Percentiles rank a stretch among this genome's conserved stretches.
Conservation (phyloP, 2,888 invertebrate species). For the Pollenia angustigena region DNA sequence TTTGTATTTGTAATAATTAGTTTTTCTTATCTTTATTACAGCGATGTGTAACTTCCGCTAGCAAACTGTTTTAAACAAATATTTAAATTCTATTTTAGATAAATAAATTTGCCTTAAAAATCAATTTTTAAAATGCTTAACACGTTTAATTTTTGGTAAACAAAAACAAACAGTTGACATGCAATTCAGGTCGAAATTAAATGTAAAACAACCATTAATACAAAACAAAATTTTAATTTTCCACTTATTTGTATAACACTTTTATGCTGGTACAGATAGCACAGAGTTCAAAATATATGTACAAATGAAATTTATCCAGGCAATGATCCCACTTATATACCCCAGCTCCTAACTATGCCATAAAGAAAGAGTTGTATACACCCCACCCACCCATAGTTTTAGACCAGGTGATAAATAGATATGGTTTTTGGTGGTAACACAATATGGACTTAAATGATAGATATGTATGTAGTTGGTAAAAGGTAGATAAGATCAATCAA, state of each 20-base stretch:
- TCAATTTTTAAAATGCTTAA: slow-evolving; percentile 55
- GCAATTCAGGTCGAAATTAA: slow-evolving; percentile 61
- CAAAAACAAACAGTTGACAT: slow-evolving; percentile 5
- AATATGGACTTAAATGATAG: slow-evolving; percentile 53
- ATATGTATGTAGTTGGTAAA: neutral
- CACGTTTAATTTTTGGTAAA: slow-evolving; percentile 52
- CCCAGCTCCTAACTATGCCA: slow-evolving; percentile 49
- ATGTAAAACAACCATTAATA: slow-evolving; percentile 33
- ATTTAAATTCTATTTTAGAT: slow-evolving; percentile 58
- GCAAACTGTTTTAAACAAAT: slow-evolving; percentile 60
- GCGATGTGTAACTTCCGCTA: slow-evolving; percentile 64
- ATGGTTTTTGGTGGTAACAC: slow-evolving; percentile 22
- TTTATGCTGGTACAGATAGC: slow-evolving; percentile 77
- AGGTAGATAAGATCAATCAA: slow-evolving; percentile 80
- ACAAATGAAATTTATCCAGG: slow-evolving; percentile 79
- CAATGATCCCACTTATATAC: slow-evolving; percentile 80
- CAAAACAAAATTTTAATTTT: slow-evolving; percentile 35
- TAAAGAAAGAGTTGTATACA: slow-evolving; percentile 18
- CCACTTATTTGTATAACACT: slow-evolving; percentile 71
- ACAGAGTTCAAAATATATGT: slow-evolving; percentile 74
- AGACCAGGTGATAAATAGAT: slow-evolving; percentile 57
- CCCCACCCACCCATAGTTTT: slow-evolving; percentile 62
- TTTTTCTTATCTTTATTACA: slow-evolving; percentile 64
- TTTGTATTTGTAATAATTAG: slow-evolving; percentile 42
- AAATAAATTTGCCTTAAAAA: slow-evolving; percentile 46